Base-by-base conservation (phyloP, 2,888 invertebrate genomes). In the Orthosia cruda region DNA sequence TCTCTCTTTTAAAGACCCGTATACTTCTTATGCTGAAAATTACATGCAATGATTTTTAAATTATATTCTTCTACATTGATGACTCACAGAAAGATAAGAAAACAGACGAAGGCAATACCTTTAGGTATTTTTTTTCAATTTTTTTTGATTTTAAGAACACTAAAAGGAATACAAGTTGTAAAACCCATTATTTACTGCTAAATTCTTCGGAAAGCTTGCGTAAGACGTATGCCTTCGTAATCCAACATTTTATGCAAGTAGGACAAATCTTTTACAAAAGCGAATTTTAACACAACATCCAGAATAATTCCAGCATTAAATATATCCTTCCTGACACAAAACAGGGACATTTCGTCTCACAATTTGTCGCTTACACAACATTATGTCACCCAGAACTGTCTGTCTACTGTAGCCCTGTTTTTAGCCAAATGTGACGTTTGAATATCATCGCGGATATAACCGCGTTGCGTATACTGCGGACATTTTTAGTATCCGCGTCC, bases 401-500 rank as follows among this genome's bases (percentile, higher is more conserved):
- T 49, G 49, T 54, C 84, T 57, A 20, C 74, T 77, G 66, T 80
- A 72, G 77, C 58, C 80, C 80, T 77, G 64, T 50, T 54, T 72
- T 72, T 57, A 77, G 23, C 71, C 47, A 78, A 74, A 78, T 66
- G 77, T 76, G 57, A 72, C 71, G 63, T 75, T 71, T 65, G 69
- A 76, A 75, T 76, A 77, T 77, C 71, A 73, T 76, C 82, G 57
- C 59, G 40, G 71, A 64, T 72, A 72, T 77, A 63, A 62, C 57
- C 59, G 11, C 40, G 65, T 76, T 83, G 70, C 70, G 84, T 79
- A 71, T 77, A 78, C 83, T 89, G 88, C 85, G 80, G 88, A 87
- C 79, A 77, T 90, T 89, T 90, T 88, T 87, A 89, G 78, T 73
- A 77, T 50, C 58, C 45, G 73, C 73, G 85, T 85, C 85, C 87